These are phyloP conservation scores for Crotalus helleri DNA, from an alignment of 2,113 vertebrate genomes.

Conservation along the genomic window DNA sequence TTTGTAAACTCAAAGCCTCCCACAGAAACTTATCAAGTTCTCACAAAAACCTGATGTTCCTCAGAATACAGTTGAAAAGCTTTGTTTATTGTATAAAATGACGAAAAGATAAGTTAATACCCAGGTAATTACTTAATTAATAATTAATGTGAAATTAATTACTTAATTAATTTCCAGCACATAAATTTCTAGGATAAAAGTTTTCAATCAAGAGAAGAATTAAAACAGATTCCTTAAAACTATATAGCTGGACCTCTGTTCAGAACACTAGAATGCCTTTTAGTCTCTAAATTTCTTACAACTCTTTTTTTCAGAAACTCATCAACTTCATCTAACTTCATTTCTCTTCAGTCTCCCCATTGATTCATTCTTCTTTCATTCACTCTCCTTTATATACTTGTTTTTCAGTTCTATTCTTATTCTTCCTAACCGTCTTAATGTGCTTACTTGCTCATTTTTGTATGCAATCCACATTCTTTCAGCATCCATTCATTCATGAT, in stretches of 20 bases:
- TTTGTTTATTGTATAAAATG: not conserved
- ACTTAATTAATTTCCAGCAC: not conserved
- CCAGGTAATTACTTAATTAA: not conserved
- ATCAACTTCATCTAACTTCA: not conserved
- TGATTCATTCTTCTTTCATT: not conserved
- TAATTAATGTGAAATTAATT: not conserved
- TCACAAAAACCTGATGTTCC: not conserved
- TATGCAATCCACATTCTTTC: not conserved
- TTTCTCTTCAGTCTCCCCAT: not conserved
- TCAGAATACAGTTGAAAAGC: not conserved
- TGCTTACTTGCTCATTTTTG: not conserved
- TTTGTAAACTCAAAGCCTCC: not conserved
- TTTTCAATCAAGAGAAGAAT: not conserved
- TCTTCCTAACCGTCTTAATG: not conserved
- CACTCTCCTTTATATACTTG: not conserved
- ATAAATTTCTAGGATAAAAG: not conserved
- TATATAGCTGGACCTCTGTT: not conserved
- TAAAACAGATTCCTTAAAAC: not conserved
- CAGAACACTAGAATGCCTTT: not conserved
- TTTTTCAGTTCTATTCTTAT: not conserved
- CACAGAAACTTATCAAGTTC: not conserved
- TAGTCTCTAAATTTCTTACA: not conserved
- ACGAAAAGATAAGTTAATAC: not conserved
- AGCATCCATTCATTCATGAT: not conserved
- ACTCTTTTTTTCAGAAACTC: not conserved